Conservation (phyloP, 2,797 vertebrate genomes). For the Lophius americanus region DNA sequence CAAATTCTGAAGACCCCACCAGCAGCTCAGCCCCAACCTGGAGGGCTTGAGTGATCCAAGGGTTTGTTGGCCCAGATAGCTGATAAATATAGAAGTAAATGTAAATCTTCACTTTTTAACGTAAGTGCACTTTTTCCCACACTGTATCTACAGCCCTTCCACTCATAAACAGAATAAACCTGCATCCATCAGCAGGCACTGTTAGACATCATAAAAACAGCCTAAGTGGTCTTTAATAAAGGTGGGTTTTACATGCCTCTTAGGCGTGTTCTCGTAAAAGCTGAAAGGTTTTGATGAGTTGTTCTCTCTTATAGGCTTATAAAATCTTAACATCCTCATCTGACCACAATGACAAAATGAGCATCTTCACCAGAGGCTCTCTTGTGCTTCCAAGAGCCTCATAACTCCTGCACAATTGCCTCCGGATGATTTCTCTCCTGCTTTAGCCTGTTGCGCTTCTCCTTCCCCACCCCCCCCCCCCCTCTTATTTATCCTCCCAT, state of each 20-base stretch:
- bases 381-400: slow-evolving; percentile 17
- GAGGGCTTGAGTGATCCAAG: background rate
- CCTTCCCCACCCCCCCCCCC: slow-evolving; percentile 21
- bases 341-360: slow-evolving; percentile 46
- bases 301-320: slow-evolving; percentile 52
- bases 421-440: slow-evolving; percentile 18
- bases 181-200: slow-evolving; percentile 53
- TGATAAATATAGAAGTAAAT: background rate
- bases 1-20: too few species aligned
- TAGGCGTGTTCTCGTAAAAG: slow-evolving; percentile 62
- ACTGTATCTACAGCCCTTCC: slow-evolving; percentile 14
- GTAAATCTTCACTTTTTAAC: background rate
- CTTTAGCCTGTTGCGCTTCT: slow-evolving; percentile 1
- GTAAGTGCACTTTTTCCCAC: background rate
- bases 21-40: too few species aligned
- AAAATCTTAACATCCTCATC: slow-evolving; percentile 55
- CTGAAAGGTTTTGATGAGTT: slow-evolving; percentile 56
- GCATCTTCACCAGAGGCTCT: slow-evolving; percentile 18
- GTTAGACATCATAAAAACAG: slow-evolving; percentile 60
- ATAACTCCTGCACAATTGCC: slow-evolving; percentile 32
- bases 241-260: slow-evolving; percentile 64
- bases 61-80: background rate
- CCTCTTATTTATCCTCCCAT: slow-evolving; percentile 13
- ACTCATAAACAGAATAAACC: slow-evolving; percentile 47
- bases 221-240: slow-evolving; percentile 77